Base-by-base conservation (phyloP, 2,888 invertebrate genomes). In the Campoletis raptor region DNA sequence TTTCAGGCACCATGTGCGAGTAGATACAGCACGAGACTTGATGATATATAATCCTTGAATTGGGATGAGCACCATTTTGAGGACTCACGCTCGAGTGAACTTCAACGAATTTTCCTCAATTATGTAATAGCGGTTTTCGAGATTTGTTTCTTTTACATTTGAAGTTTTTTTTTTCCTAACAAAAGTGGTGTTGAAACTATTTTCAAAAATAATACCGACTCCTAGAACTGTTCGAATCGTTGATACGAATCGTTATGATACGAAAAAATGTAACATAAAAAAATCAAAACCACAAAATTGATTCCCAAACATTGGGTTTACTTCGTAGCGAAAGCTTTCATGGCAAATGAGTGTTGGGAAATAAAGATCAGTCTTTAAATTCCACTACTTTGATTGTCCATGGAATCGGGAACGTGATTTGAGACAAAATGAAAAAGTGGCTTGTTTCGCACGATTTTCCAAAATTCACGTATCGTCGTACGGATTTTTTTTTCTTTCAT, bases 341-440 rank as follows among this genome's bases (percentile, higher is more conserved):
- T 61, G 30, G 5, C 21, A 21, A 30, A 45, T 15, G n/a, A 21
- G 37, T n/a, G 2, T 6, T 2, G 10, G 24, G 48, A 48, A 48
- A 48, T 48, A 2, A 5, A 48, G 18, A 48, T 12, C 30, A 30
- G 30, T 30, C 30, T 30, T 30, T 30, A 30, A 30, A 30, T 30
- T 48, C 8, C 30, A 45, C 45, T 24, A 24, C 10, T 77, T 66
- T 67, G 21, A 37, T 52, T 18, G 36, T 40, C 67, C 6, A 21
- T 42, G 52, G 15, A 1, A 40, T 79, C 74, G 74, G 78, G 78
- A 82, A 85, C 74, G 69, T 70, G 74, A 85, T 76, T 81, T 77
- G 70, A 1, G 79, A 82, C 70, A 76, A 85, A 79, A 79, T 70
- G 79, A 69, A 74, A 85, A 74, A 69, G 79, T 79, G 80, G 83